phyloP scores from a whole-genome alignment of 2,888 invertebrate species.

The Exephanes ischioxanthus region DNA sequence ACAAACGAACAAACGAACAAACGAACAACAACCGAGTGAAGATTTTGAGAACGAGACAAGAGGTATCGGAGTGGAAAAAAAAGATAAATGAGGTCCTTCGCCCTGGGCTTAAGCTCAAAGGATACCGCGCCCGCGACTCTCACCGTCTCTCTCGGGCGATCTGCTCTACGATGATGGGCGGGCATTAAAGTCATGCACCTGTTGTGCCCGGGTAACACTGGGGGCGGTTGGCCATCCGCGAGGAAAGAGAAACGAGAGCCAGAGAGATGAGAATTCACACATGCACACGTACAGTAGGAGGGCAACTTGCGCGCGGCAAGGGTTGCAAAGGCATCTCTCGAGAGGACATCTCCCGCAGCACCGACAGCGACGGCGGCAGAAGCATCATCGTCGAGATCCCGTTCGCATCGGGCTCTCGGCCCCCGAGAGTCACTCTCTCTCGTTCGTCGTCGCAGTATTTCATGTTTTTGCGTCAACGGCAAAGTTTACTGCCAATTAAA shows the following conservation, averaged over 20 bases:
- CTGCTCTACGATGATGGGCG: constrained; percentile 74
- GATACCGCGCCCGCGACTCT: constrained; percentile 36
- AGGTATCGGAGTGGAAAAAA: constrained; percentile 11
- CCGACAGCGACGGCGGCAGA: neutral
- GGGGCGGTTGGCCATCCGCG: constrained; percentile 23
- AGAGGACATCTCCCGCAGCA: neutral
- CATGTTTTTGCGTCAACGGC: constrained; percentile 79
- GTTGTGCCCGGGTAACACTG: constrained; percentile 72
- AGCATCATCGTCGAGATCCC: constrained; percentile 10
- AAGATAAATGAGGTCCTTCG: constrained; percentile 30
- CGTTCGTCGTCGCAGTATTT: constrained; percentile 76
- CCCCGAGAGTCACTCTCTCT: constrained; percentile 69
- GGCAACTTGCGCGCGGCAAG: constrained; percentile 18
- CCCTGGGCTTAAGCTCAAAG: constrained; percentile 37
- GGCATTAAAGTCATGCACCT: constrained; percentile 80
- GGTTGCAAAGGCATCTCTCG: neutral
- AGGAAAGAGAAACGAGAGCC: constrained; percentile 24
- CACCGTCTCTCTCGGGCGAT: constrained; percentile 8
- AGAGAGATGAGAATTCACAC: constrained; percentile 51
- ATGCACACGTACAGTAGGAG: constrained; percentile 21
- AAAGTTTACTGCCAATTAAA: constrained; percentile 82
- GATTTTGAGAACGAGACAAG: constrained; percentile 22
- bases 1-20: neutral
- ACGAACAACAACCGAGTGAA: neutral
- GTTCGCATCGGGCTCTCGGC: constrained; percentile 11